Conservation (phyloP, 2,888 invertebrate species). For the Gerris lacustris region DNA sequence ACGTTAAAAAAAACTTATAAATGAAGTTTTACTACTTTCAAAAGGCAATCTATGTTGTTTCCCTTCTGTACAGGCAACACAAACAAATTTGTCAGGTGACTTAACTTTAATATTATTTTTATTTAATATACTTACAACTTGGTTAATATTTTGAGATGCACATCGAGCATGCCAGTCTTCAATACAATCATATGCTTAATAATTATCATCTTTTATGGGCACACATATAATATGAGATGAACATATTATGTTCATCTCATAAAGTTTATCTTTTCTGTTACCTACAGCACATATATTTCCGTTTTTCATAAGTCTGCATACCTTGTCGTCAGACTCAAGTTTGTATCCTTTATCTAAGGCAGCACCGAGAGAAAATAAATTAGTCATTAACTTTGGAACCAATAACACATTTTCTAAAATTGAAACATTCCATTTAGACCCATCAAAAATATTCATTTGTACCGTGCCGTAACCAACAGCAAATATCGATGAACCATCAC, state of each 20-base stretch:
- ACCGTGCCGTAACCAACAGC: background rate
- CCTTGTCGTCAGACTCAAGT: background rate
- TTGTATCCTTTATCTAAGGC: background rate
- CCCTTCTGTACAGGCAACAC: background rate
- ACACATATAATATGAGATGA: too few relatives aligned
- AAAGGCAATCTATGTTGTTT: slow-evolving; percentile 3
- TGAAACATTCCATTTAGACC: background rate
- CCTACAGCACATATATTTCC: background rate
- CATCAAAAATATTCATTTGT: background rate
- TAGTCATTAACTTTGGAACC: background rate
- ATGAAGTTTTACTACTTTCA: background rate
- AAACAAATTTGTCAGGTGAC: background rate
- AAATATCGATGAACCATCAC: background rate
- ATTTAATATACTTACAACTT: slow-evolving; percentile 1
- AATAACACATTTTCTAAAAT: background rate
- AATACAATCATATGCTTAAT: background rate
- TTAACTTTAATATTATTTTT: slow-evolving; percentile 1
- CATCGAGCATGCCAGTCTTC: background rate
- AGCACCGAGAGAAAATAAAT: background rate
- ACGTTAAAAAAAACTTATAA: too few relatives aligned
- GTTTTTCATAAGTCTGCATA: background rate
- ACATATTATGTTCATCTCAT: background rate
- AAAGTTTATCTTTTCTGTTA: background rate
- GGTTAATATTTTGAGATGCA: background rate
- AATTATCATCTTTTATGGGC: background rate